phyloP scores from a whole-genome alignment of 2,797 vertebrate species.

The Pitangus sulphuratus region DNA sequence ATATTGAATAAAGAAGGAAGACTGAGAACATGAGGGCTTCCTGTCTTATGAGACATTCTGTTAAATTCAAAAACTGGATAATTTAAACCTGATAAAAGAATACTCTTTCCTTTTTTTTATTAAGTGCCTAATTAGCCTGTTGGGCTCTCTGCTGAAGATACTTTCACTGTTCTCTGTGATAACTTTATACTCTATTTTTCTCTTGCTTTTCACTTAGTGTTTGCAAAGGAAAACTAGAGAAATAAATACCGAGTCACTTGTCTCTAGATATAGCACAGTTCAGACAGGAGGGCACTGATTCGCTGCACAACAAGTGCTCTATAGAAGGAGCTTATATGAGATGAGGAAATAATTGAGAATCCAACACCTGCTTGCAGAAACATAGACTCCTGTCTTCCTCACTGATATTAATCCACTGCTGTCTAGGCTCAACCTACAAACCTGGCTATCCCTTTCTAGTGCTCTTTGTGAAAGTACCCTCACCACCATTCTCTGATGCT shows the following conservation, averaged over 20 bases:
- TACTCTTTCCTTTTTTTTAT: background rate
- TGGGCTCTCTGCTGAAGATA: background rate
- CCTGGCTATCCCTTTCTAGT: background rate
- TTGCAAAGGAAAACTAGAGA: background rate
- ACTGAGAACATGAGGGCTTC: background rate
- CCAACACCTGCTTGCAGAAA: background rate
- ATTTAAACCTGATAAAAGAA: constrained; percentile 34
- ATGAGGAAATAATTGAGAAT: background rate
- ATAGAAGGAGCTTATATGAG: background rate
- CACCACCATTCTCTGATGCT: background rate
- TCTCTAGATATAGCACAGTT: background rate
- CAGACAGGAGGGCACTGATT: background rate
- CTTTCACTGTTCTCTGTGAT: background rate
- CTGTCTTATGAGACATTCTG: background rate
- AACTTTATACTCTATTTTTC: background rate
- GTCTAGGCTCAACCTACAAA: background rate
- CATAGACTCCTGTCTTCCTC: background rate
- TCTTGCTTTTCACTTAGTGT: background rate
- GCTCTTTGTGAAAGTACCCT: background rate
- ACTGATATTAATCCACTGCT: background rate
- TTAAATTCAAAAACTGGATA: constrained; percentile 18
- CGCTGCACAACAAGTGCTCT: background rate
- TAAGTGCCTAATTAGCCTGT: background rate
- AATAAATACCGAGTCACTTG: background rate
- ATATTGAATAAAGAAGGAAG: constrained; percentile 44